Evolutionary conservation across 2,113 vertebrate genomes (phyloP).

Genomic region (Nothocercus nigrocapillus): DNA sequence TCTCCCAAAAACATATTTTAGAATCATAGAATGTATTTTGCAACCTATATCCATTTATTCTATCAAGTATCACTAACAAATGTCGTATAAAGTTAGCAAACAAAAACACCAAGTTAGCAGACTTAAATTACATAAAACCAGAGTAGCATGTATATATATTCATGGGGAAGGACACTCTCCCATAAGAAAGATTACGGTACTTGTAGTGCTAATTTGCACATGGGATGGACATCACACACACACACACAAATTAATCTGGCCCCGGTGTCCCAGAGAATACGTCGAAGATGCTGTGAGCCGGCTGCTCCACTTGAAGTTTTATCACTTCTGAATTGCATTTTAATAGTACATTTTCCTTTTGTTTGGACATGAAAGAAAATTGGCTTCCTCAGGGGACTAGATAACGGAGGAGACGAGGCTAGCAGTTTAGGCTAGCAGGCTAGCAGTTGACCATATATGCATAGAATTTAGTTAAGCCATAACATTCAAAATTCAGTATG

Average conservation of each 20-base stretch:
- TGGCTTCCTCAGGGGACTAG: constrained; percentile 80
- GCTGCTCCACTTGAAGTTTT: constrained; percentile 83
- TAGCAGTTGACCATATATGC: constrained; percentile 52
- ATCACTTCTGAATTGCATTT: constrained; percentile 87
- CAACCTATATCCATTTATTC: neutral
- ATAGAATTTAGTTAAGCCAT: constrained; percentile 50
- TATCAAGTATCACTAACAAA: constrained; percentile 5
- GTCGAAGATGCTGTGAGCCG: constrained; percentile 76
- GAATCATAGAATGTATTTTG: neutral
- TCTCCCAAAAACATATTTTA: constrained; percentile 23
- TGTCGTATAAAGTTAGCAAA: constrained; percentile 27
- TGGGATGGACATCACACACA: constrained; percentile 82
- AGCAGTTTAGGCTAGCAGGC: constrained; percentile 61
- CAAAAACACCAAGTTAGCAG: constrained; percentile 50
- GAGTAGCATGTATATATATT: constrained; percentile 74
- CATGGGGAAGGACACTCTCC: constrained; percentile 79
- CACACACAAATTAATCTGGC: constrained; percentile 83
- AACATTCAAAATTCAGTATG: constrained; percentile 33
- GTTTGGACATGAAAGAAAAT: constrained; percentile 84
- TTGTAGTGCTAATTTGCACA: constrained; percentile 85
- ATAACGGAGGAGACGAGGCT: constrained; percentile 75
- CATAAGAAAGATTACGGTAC: constrained; percentile 84
- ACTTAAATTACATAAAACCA: constrained; percentile 73
- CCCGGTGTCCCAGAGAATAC: constrained; percentile 83
- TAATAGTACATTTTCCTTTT: constrained; percentile 88